Evolutionary conservation across 2,888 invertebrate genomes (phyloP).

Genomic region (Furcula furcula): DNA sequence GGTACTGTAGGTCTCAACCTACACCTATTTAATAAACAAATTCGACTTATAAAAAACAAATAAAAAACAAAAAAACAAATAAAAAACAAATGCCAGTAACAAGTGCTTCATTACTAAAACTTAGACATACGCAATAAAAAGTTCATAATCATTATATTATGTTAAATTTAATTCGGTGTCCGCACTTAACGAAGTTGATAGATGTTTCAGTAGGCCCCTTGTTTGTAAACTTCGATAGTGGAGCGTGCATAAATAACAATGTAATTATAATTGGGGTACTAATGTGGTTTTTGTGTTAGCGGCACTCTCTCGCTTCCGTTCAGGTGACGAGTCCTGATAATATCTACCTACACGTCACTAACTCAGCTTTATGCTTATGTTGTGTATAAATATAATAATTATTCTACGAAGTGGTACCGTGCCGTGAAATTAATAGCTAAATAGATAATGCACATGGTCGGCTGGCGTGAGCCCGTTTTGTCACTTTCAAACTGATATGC

Average conservation of each 20-base stretch:
- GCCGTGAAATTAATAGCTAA: slow-evolving; percentile 51
- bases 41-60: too few relatives aligned
- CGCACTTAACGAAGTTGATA: slow-evolving; percentile 21
- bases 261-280: slow-evolving; percentile 55
- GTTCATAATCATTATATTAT: neutral
- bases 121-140: too few relatives aligned
- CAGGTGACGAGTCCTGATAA: slow-evolving; percentile 70
- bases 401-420: slow-evolving; percentile 27
- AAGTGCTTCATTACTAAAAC: too few relatives aligned
- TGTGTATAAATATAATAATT: slow-evolving; percentile 30
- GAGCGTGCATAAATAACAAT: slow-evolving; percentile 42
- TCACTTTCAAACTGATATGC: slow-evolving; percentile 6
- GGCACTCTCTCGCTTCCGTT: slow-evolving; percentile 63
- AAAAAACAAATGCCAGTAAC: too few relatives aligned
- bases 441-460: slow-evolving; percentile 47
- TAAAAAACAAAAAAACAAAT: too few relatives aligned
- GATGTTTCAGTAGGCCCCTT: slow-evolving; percentile 28
- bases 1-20: too few relatives aligned
- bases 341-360: slow-evolving; percentile 39
- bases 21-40: too few relatives aligned
- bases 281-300: slow-evolving; percentile 76
- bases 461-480: slow-evolving; percentile 23
- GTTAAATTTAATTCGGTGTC: neutral
- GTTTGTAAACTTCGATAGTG: slow-evolving; percentile 39
- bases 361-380: slow-evolving; percentile 5